Percentiles rank a stretch among this genome's conserved stretches.
Evolutionary conservation across 2,113 vertebrate genomes (phyloP).

Genomic region (Scomber scombrus): DNA sequence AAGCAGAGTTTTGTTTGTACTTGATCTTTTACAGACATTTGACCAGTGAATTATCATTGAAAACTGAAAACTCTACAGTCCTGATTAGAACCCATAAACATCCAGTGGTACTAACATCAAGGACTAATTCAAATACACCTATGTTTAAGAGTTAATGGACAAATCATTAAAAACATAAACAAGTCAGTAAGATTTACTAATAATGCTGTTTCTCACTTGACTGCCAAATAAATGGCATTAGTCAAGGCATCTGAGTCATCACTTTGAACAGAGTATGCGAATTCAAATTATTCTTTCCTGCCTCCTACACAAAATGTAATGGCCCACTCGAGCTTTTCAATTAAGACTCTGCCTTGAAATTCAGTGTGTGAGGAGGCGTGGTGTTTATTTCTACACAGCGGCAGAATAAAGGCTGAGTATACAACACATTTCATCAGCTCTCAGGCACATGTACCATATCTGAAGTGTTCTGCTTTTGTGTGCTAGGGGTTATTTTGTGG

Average conservation of each 20-base stretch:
- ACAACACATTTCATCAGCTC: constrained; percentile 33
- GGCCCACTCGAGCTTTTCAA: constrained; percentile 65
- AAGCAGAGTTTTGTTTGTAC: not conserved
- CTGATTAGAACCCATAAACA: constrained; percentile 41
- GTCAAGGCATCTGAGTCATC: constrained; percentile 70
- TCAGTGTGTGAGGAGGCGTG: constrained; percentile 43
- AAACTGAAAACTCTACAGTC: constrained; percentile 25
- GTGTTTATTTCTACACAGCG: constrained; percentile 50
- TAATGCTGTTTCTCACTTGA: constrained; percentile 66
- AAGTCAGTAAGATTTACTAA: constrained; percentile 69
- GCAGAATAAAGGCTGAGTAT: constrained; percentile 44
- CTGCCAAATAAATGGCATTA: constrained; percentile 71
- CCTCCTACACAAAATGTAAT: constrained; percentile 71
- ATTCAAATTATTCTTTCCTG: constrained; percentile 65
- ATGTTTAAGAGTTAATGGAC: constrained; percentile 51
- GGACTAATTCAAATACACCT: constrained; percentile 43
- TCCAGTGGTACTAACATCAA: constrained; percentile 4
- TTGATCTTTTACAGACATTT: constrained; percentile 13
- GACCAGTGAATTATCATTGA: constrained; percentile 1
- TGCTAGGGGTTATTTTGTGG: not conserved
- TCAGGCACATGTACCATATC: not conserved
- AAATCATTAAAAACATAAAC: constrained; percentile 72
- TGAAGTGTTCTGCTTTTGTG: constrained; percentile 11
- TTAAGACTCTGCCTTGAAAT: constrained; percentile 68
- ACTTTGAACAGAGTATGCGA: constrained; percentile 50